phyloP scores from a whole-genome alignment of 1,140 invertebrate species.

The Drosophila sp. region DNA sequence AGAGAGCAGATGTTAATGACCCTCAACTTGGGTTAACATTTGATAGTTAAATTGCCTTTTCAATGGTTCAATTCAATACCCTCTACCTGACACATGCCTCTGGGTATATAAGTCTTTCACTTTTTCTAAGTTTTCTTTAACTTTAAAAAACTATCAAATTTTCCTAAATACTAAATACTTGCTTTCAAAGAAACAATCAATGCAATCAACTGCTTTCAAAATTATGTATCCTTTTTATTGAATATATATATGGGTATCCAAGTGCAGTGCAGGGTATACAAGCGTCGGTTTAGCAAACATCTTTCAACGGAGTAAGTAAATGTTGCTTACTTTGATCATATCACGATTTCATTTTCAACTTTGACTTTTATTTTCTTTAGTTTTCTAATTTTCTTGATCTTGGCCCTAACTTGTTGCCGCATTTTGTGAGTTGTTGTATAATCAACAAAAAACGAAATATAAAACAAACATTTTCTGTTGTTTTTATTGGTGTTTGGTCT shows the following conservation, averaged over 20 bases:
- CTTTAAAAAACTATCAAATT: too few relatives aligned
- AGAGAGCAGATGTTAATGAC: slow-evolving; percentile 42
- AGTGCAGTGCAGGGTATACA: too few relatives aligned
- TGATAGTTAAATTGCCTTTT: slow-evolving; percentile 4
- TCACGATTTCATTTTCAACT: neutral
- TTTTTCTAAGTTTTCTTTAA: too few relatives aligned
- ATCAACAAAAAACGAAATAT: slow-evolving; percentile 2
- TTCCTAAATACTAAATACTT: too few relatives aligned
- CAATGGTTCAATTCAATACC: slow-evolving; percentile 6
- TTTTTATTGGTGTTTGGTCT: neutral
- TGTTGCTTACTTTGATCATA: neutral
- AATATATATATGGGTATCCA: too few relatives aligned
- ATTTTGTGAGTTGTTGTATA: neutral
- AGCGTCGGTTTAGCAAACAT: too few relatives aligned
- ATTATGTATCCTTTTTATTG: too few relatives aligned
- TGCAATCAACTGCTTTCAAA: too few relatives aligned
- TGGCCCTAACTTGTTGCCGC: neutral
- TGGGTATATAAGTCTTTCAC: too few relatives aligned
- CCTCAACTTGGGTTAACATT: slow-evolving; percentile 9
- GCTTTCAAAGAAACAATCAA: too few relatives aligned
- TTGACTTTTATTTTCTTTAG: neutral
- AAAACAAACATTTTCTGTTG: slow-evolving; percentile 1
- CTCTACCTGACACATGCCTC: neutral
- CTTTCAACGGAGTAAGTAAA: neutral
- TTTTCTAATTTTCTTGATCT: slow-evolving; percentile 4